Evolutionary conservation across 2,888 invertebrate species (phyloP), one percentile per base, ranked within the genome.

Genomic region (Polyploca ridens): DNA sequence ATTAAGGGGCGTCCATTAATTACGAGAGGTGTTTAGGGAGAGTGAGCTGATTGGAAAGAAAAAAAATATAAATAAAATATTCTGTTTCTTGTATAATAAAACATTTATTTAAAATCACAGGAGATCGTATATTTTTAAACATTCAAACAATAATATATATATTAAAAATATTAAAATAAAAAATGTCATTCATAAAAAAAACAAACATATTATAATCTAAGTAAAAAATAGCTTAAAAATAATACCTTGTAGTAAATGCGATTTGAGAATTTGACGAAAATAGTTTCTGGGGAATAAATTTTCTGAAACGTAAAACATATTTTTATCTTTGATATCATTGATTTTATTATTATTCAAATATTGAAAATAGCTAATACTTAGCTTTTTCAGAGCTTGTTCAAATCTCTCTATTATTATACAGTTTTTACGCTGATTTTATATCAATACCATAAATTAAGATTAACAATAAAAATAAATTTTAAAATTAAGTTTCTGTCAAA

Each of bases 101-200:
- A 85, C 84, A 85, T 89, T 85, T 88, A 88, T 82, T 84, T 82
- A 69, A 81, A 87, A 87, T 87, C 86, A 88, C 86, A 86, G 83
- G 74, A 79, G 77, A 85, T 83, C 79, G 77, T 74, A 77, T 74
- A 71, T 79, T 71, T 63, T 72, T 69, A 46, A 69, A 76, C 65
- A 71, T 68, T 49, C 74, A 78, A 66, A 69, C 73, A 75, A 27
- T 69, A 71, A 72, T 65, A 54, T 19, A 8, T 3, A 19, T 54
- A 3, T 13, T 46, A 54, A 54, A 54, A 54, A 27, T 27, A 27
- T 54, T 19, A 54, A 75, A 63, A 70, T 66, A 19, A 67, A 54
- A 54, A 54, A 54, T 16, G 54, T 19, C 19, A 41, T 41, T 13
- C 41, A 13, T 41, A 41, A 41, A 54, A 54, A 46, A n/a, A 46